Evolutionary conservation across 2,888 invertebrate species (phyloP), one percentile per base, ranked within the genome.

Genomic region (Stenurella melanura): DNA sequence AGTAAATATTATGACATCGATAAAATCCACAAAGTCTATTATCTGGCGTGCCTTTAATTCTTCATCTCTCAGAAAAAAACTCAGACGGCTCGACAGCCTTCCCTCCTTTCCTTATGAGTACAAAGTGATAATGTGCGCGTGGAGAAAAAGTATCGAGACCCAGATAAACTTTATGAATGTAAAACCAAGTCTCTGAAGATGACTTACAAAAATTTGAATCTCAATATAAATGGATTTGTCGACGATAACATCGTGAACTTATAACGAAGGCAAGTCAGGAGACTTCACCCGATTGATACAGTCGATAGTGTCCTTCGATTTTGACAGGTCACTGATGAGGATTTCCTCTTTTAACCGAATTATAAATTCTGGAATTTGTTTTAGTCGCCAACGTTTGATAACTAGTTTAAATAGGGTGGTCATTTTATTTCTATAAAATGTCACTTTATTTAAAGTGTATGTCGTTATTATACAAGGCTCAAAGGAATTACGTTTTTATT

Each of bases 171-270:
- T 78, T 80, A 78, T 78, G 81, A 81, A 81, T 79, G 80, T 78
- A 69, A 81, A 82, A 75, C 81, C 81, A 79, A 84, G 83, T 84
- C 83, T 85, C 80, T 78, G 81, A 85, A 82, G 84, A 87, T 88
- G 88, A 88, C 88, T 83, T 85, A 87, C 88, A 88, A 78, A 87
- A 89, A 87, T 85, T 84, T 82, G 84, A 88, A 88, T 89, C 88
- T 88, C 88, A 88, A 87, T 88, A 88, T 89, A 89, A 89, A 88
- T 88, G 88, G 88, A 87, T 88, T 88, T 88, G 85, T 86, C 80
- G 79, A 80, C 83, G 88, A 88, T 88, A 87, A 84, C 82, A 88
- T 88, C 88, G 79, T 81, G 81, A 83, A 84, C 84, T 82, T 85
- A 82, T 86, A 87, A 86, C 86, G 86, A 87, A 87, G 86, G 85